Conservation (phyloP, 2,797 vertebrate genomes). For the Threskiornis aethiopicus region DNA sequence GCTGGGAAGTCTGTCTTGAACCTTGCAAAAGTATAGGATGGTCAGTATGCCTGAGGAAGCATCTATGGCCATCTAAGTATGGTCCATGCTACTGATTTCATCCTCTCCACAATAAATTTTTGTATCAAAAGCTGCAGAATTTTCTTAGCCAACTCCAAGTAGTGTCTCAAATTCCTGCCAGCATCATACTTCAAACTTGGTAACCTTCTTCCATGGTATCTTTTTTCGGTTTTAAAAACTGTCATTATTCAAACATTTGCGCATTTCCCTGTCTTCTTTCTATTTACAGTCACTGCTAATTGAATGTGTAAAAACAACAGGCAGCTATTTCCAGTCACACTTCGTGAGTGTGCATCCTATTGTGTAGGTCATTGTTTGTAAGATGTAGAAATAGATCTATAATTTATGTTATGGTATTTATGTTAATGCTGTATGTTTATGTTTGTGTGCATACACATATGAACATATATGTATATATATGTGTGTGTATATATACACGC, state of each 20-base stretch:
- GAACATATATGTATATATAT: too few relatives aligned
- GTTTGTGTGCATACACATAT: not conserved
- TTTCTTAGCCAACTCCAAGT: not conserved
- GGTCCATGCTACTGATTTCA: not conserved
- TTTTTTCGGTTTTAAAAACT: not conserved
- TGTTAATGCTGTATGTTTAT: not conserved
- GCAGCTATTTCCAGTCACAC: not conserved
- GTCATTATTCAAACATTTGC: not conserved
- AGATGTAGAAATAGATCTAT: not conserved
- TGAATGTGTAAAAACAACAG: not conserved
- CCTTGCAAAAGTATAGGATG: not conserved
- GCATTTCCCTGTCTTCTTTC: not conserved
- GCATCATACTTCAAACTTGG: not conserved
- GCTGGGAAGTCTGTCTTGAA: not conserved
- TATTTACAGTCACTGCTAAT: not conserved
- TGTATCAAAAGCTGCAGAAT: not conserved
- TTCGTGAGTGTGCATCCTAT: not conserved
- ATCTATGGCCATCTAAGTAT: not conserved
- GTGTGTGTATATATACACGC: fast-evolving
- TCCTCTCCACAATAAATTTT: not conserved
- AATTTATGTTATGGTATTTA: not conserved
- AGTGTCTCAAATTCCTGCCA: not conserved
- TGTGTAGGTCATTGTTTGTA: not conserved
- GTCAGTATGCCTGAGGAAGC: not conserved
- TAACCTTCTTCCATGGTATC: not conserved